Evolutionary conservation across 1,140 invertebrate species (phyloP).

Genomic region (Drosophila triauraria): DNA sequence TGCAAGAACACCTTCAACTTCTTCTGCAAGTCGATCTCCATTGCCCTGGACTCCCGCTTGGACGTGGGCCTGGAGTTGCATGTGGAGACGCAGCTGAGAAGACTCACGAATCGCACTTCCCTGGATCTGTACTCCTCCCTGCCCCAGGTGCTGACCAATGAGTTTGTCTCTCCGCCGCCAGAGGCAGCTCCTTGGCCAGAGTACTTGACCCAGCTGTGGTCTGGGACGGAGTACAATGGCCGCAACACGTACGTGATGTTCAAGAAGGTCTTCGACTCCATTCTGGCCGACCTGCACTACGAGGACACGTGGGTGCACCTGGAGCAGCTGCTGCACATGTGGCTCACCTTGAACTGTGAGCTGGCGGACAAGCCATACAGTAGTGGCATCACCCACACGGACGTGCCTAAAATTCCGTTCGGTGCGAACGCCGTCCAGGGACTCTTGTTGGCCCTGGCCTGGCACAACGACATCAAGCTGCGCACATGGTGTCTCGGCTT

Average conservation of each 20-base stretch:
- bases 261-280: slow-evolving; percentile 89
- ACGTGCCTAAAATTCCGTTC: slow-evolving; percentile 90
- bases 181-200: slow-evolving; percentile 85
- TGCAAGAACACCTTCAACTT: slow-evolving; percentile 80
- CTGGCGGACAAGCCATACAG: slow-evolving; percentile 85
- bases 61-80: slow-evolving; percentile 91
- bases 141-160: slow-evolving; percentile 85
- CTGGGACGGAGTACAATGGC: slow-evolving; percentile 76
- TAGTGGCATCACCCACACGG: slow-evolving; percentile 86
- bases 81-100: slow-evolving; percentile 90
- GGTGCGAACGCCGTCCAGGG: slow-evolving; percentile 90
- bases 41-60: slow-evolving; percentile 91
- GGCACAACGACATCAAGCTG: slow-evolving; percentile 89
- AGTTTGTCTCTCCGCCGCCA: slow-evolving; percentile 78
- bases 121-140: slow-evolving; percentile 80
- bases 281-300: slow-evolving; percentile 88
- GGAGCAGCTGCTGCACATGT: slow-evolving; percentile 92
- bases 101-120: slow-evolving; percentile 87
- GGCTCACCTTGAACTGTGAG: slow-evolving; percentile 92
- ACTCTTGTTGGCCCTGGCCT: slow-evolving; percentile 89
- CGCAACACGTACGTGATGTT: slow-evolving; percentile 87
- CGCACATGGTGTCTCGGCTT: slow-evolving; percentile 91
- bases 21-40: slow-evolving; percentile 87
- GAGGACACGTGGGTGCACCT: slow-evolving; percentile 88
- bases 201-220: slow-evolving; percentile 82